phyloP scores from a whole-genome alignment of 2,113 vertebrate genomes.

The Xenopus borealis region DNA sequence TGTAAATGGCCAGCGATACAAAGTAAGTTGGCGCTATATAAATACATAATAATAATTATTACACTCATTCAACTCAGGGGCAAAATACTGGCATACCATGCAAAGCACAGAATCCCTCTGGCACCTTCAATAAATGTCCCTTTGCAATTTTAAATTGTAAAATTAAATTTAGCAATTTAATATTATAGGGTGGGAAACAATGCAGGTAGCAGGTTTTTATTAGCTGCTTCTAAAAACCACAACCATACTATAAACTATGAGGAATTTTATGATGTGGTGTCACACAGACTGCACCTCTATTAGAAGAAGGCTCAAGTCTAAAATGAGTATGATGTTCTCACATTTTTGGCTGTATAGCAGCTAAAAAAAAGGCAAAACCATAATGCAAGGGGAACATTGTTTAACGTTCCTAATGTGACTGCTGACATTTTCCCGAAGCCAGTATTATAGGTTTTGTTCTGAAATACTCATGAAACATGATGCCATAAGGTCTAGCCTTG shows the following conservation, averaged over 20 bases:
- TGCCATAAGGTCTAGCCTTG: conserved; percentile 32
- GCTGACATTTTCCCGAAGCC: conserved; percentile 7
- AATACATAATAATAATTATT: no score
- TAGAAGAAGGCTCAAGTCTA: background rate
- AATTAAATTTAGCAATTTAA: no score
- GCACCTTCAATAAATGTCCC: no score
- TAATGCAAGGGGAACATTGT: background rate
- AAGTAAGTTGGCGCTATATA: no score
- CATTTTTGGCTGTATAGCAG: background rate
- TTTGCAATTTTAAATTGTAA: no score
- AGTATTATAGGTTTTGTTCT: conserved; percentile 20
- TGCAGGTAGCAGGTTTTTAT: background rate
- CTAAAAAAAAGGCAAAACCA: background rate
- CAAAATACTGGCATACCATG: no score
- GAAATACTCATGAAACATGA: conserved; percentile 11
- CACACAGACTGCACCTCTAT: background rate
- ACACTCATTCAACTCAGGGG: no score
- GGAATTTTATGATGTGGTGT: no score
- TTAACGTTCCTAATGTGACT: conserved; percentile 2
- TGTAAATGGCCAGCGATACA: no score
- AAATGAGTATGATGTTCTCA: background rate
- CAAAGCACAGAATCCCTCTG: no score
- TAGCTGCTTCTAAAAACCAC: background rate
- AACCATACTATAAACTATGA: no score
- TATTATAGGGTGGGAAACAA: background rate